Evolutionary conservation across 1,140 invertebrate species (phyloP).

Genomic region (Hypothenemus hampei): DNA sequence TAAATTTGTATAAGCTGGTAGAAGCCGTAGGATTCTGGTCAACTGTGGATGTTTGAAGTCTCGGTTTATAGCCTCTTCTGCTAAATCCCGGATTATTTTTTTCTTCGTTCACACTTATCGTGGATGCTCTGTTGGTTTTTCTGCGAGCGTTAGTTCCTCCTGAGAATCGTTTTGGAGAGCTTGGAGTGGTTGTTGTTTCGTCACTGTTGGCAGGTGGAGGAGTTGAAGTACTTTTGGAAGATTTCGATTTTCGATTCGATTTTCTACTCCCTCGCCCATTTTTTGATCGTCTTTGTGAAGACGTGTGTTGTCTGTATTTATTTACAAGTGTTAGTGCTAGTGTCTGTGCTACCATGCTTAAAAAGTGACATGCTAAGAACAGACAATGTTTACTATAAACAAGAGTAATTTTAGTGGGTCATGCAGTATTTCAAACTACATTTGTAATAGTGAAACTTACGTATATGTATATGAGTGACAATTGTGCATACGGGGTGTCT

Average conservation of each 20-base stretch:
- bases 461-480: no score
- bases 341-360: slow-evolving; percentile 28
- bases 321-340: slow-evolving; percentile 45
- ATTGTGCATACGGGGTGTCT: no score
- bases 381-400: no score
- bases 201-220: slow-evolving; percentile 62
- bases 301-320: slow-evolving; percentile 44
- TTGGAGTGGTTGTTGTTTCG: slow-evolving; percentile 47
- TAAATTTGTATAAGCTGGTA: slow-evolving; percentile 66
- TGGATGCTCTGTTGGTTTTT: slow-evolving; percentile 30
- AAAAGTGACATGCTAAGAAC: slow-evolving; percentile 8
- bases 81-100: slow-evolving; percentile 46
- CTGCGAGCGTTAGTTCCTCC: slow-evolving; percentile 34
- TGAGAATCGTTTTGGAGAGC: slow-evolving; percentile 43
- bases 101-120: slow-evolving; percentile 26
- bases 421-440: no score
- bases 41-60: slow-evolving; percentile 52
- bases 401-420: no score
- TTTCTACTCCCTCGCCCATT: slow-evolving; percentile 44
- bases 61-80: slow-evolving; percentile 56
- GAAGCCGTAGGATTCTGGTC: slow-evolving; percentile 47
- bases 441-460: no score
- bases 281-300: slow-evolving; percentile 40
- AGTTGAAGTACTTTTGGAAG: slow-evolving; percentile 40
- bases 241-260: slow-evolving; percentile 36